A percentile compares a stretch with the other conserved stretches of the same genome.
These are phyloP conservation scores for Choristoneura fumiferana DNA, from an alignment of 1,140 invertebrate genomes.

Conservation along the genomic window DNA sequence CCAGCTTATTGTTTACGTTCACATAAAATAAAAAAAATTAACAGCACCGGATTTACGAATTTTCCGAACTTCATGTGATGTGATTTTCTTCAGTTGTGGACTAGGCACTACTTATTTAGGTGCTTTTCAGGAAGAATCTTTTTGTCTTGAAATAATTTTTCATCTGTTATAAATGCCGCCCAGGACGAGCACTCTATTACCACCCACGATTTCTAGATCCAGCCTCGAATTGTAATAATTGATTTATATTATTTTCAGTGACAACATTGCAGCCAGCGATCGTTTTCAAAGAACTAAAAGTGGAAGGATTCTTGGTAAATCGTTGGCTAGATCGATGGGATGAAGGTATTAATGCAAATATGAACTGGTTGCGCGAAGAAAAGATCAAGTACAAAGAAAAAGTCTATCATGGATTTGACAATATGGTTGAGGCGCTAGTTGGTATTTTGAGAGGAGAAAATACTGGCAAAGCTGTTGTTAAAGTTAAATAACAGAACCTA, in stretches of 20 bases:
- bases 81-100: no score
- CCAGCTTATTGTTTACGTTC: no score
- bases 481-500: slow-evolving; percentile 62
- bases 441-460: slow-evolving; percentile 81
- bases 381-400: slow-evolving; percentile 83
- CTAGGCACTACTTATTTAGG: no score
- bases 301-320: slow-evolving; percentile 83
- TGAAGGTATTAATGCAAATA: slow-evolving; percentile 80
- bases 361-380: slow-evolving; percentile 82
- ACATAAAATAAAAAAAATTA: no score
- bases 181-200: no score
- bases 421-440: slow-evolving; percentile 83
- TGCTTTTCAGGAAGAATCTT: no score
- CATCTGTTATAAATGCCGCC: no score
- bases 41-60: no score
- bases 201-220: no score
- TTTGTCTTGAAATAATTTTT: no score
- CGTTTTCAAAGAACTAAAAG: slow-evolving; percentile 79
- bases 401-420: slow-evolving; percentile 83
- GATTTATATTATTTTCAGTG: slow-evolving; percentile 44
- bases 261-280: slow-evolving; percentile 62
- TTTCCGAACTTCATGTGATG: no score
- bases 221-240: no score
- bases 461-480: slow-evolving; percentile 82
- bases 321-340: slow-evolving; percentile 79